Evolutionary conservation across 1,140 invertebrate genomes (phyloP), one percentile per base, ranked within the genome.

Genomic region (Drosophila sucinea): DNA sequence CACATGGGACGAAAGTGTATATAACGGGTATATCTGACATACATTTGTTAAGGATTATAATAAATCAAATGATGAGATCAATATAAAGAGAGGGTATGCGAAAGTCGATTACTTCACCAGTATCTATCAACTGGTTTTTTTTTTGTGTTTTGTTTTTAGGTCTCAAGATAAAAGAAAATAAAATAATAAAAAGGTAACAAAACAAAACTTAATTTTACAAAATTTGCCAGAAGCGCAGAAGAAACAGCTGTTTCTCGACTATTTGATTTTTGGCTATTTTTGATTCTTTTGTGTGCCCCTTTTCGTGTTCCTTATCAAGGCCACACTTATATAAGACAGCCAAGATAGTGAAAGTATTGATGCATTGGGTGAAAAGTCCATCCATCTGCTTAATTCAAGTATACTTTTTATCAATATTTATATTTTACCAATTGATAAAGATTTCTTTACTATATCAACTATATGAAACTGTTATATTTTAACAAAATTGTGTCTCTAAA

Each of bases 121-220:
- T 27, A 51, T 17, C 7, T 3, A 51, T 23, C 44, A 51, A 51
- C 44, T 25, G 44, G 7, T 51, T 47, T 47, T 17, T 73, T 73
- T 75, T 55, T 67, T 74, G 67, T 47, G 3, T 44, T 32, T 67
- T 32, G 33, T 62, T 67, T n/a, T 27, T 40, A 27, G 7, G 29
- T 68, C 38, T 62, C 60, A 63, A 55, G n/a, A 51, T 51, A 51
- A 27, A 51, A 27, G 7, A 51, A 51, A 51, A 47, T 7, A 58
- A 75, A 75, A 69, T 69, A 41, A 58, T 67, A 68, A 55, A 76
- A 75, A 69, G 58, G 54, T 47, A 70, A 8, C 11, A 47, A 30
- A 62, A 47, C 40, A 44, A 44, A 44, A 30, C 29, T 30, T 30
- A 47, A 40, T 29, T 30, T 41, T 32, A 41, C 29, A 47, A 35